A percentile compares a stretch with the other conserved stretches of the same genome.
phyloP scores from a whole-genome alignment of 2,797 vertebrate genomes.

The Neoniphon sammara region DNA sequence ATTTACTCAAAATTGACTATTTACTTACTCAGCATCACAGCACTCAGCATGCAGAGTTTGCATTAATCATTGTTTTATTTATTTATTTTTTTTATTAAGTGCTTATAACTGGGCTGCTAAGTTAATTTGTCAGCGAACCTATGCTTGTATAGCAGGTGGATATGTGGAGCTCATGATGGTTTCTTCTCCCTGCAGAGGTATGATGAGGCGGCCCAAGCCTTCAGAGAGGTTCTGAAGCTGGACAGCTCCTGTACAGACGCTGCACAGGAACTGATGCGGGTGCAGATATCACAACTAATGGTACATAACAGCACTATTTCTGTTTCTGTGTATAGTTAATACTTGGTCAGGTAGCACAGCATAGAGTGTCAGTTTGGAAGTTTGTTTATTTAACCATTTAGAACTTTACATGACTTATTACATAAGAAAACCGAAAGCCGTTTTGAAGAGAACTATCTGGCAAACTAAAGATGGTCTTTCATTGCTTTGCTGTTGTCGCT shows the following conservation, averaged over 20 bases:
- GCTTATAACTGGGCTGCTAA: slow-evolving; percentile 32
- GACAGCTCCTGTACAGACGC: slow-evolving; percentile 81
- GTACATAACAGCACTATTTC: slow-evolving; percentile 48
- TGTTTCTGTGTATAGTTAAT: too few relatives aligned
- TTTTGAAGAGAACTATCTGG: not conserved
- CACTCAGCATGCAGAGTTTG: not conserved
- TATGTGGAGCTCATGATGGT: not conserved
- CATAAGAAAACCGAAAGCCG: too few relatives aligned
- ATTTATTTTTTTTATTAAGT: slow-evolving; percentile 1
- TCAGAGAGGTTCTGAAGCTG: slow-evolving; percentile 82
- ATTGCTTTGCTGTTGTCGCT: not conserved
- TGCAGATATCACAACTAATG: slow-evolving; percentile 82
- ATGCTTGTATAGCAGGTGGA: not conserved
- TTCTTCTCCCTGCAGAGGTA: slow-evolving; percentile 79
- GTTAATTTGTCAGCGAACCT: slow-evolving; percentile 1
- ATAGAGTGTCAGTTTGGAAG: too few relatives aligned
- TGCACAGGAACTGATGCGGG: slow-evolving; percentile 80
- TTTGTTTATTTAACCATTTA: not conserved
- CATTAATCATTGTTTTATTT: not conserved
- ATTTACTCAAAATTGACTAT: slow-evolving; percentile 19
- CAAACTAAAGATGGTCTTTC: not conserved
- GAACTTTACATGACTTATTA: too few relatives aligned
- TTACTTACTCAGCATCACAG: not conserved
- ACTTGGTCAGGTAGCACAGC: too few relatives aligned
- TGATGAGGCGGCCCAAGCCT: slow-evolving; percentile 81